phyloP scores from a whole-genome alignment of 2,113 vertebrate species.

The Menura novaehollandiae region DNA sequence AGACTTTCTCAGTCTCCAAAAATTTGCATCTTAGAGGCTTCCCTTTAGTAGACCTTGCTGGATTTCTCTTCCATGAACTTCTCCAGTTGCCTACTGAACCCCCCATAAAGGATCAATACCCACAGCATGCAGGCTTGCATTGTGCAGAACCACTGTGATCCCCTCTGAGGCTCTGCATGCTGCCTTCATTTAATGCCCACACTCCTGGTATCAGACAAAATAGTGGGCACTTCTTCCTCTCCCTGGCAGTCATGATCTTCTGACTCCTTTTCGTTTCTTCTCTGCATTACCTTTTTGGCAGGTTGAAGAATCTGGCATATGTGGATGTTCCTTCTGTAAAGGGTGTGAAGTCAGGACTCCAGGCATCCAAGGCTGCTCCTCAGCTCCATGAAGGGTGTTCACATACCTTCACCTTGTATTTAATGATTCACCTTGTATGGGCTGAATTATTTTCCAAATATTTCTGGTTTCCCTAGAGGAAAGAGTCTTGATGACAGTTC shows the following conservation, averaged over 20 bases:
- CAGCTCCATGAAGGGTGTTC: background rate
- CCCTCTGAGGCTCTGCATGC: background rate
- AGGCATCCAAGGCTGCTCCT: background rate
- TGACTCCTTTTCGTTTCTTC: background rate
- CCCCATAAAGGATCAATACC: background rate
- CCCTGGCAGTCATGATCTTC: background rate
- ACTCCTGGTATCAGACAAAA: background rate
- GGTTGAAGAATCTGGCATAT: background rate
- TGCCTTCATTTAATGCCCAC: background rate
- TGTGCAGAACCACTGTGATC: accelerated
- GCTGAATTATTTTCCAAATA: background rate
- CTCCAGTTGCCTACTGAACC: background rate
- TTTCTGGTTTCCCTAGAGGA: background rate
- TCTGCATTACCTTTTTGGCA: background rate
- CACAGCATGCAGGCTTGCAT: accelerated
- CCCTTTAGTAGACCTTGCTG: background rate
- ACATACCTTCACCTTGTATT: background rate
- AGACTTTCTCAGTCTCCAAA: background rate
- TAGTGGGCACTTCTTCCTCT: background rate
- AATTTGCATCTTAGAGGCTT: background rate
- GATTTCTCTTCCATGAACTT: background rate
- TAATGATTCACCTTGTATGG: background rate
- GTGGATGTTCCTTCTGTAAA: background rate
- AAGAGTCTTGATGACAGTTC: background rate
- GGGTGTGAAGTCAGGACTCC: background rate